These are phyloP conservation scores for Calonectris borealis DNA, from an alignment of 2,113 vertebrate species.

Conservation along the genomic window DNA sequence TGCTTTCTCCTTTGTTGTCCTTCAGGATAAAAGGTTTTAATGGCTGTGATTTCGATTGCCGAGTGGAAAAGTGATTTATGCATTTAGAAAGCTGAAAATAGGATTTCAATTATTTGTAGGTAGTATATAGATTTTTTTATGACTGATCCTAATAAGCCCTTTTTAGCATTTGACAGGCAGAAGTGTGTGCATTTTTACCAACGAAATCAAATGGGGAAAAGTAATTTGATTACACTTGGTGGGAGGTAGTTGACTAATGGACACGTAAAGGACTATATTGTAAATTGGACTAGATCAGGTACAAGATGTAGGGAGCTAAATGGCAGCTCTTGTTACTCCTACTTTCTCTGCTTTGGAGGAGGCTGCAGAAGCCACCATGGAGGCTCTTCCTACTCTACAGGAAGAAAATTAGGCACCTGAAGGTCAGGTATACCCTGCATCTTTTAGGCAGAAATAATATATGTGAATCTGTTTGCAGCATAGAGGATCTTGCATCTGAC, in stretches of 20 bases:
- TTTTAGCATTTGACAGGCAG: not conserved
- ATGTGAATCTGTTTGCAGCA: not conserved
- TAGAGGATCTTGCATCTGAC: not conserved
- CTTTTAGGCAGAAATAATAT: not conserved
- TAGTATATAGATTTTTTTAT: not conserved
- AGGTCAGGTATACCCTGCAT: not conserved
- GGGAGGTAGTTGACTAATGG: not conserved
- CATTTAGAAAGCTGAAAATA: conserved; percentile 5
- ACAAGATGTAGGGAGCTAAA: not conserved
- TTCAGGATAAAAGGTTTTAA: conserved; percentile 7
- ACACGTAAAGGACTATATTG: not conserved
- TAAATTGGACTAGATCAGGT: not conserved
- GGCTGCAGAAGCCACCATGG: not conserved
- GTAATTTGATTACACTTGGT: not conserved
- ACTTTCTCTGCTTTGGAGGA: not conserved
- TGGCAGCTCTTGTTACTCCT: not conserved
- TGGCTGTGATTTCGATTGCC: not conserved
- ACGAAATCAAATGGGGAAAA: not conserved
- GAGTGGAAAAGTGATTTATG: not conserved
- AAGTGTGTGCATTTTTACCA: not conserved
- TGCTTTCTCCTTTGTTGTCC: conserved; percentile 3
- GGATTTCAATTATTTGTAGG: conserved; percentile 45
- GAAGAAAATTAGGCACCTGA: not conserved
- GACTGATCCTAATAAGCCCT: not conserved
- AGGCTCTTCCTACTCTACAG: fast-evolving